phyloP scores from a whole-genome alignment of 1,140 invertebrate species.

The Neodiprion lecontei region DNA sequence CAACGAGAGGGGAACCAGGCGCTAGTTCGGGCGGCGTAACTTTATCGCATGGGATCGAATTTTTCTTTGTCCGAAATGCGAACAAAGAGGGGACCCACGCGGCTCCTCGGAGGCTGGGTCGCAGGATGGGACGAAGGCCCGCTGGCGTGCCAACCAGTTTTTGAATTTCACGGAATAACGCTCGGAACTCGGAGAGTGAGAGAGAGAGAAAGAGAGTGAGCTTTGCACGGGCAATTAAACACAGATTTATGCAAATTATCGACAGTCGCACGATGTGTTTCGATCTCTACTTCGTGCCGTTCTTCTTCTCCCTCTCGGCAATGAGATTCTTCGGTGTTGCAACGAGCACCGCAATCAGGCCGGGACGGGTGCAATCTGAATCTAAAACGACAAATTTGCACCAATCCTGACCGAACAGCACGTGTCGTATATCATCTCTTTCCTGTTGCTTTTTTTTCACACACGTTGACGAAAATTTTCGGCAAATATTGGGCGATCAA shows the following conservation, averaged over 20 bases:
- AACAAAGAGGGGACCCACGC: constrained; percentile 31
- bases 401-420: constrained; percentile 48
- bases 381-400: constrained; percentile 51
- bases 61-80: constrained; percentile 38
- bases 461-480: no score
- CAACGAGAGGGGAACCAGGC: not conserved
- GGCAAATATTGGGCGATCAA: no score
- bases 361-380: constrained; percentile 57
- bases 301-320: constrained; percentile 4
- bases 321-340: not conserved
- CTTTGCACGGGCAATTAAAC: no score
- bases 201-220: no score
- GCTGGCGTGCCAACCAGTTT: not conserved
- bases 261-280: no score
- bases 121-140: not conserved
- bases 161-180: not conserved
- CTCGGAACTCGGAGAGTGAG: no score
- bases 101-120: not conserved
- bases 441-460: not conserved
- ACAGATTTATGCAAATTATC: no score
- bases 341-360: constrained; percentile 43
- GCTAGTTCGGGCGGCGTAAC: constrained; percentile 24
- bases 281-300: constrained; percentile 9
- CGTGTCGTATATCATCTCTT: not conserved
- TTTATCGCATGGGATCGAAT: constrained; percentile 37